Evolutionary conservation across 2,113 vertebrate genomes (phyloP).

Genomic region (Numenius arquata): DNA sequence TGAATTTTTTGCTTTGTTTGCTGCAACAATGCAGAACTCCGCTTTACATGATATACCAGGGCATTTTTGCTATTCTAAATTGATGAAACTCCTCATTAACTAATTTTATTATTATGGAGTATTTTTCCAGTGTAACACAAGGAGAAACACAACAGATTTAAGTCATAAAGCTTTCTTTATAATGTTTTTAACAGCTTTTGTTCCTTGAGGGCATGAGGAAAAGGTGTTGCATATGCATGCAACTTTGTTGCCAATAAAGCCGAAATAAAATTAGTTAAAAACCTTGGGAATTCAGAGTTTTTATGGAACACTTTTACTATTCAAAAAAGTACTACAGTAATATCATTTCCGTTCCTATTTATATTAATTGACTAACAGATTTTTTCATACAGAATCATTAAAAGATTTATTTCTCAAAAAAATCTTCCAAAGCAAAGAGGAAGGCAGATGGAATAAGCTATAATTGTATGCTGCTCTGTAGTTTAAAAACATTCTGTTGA

Average conservation of each 20-base stretch:
- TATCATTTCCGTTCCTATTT: slow-evolving; percentile 61
- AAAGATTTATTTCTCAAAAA: slow-evolving; percentile 61
- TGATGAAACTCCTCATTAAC: slow-evolving; percentile 64
- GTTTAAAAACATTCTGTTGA: slow-evolving; percentile 10
- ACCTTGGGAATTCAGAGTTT: slow-evolving; percentile 54
- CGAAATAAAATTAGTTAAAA: slow-evolving; percentile 72
- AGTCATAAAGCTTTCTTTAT: slow-evolving; percentile 54
- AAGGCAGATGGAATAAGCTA: slow-evolving; percentile 28
- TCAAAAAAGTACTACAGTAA: slow-evolving; percentile 42
- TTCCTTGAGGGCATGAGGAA: slow-evolving; percentile 48
- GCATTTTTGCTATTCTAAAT: slow-evolving; percentile 26
- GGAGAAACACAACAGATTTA: slow-evolving; percentile 48
- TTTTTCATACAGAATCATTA: slow-evolving; percentile 40
- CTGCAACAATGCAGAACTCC: background rate
- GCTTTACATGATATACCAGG: slow-evolving; percentile 1
- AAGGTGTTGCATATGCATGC: slow-evolving; percentile 64
- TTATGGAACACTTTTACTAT: slow-evolving; percentile 60
- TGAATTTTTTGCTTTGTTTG: slow-evolving; percentile 13
- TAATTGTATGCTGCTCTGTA: background rate
- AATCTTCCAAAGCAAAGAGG: slow-evolving; percentile 39
- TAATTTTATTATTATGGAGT: slow-evolving; percentile 59
- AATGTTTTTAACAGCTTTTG: slow-evolving; percentile 64
- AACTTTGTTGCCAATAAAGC: slow-evolving; percentile 64
- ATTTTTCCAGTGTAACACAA: slow-evolving; percentile 13
- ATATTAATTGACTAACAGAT: slow-evolving; percentile 64